These are phyloP conservation scores for Drosophila falleni DNA, from an alignment of 2,888 invertebrate genomes.

Conservation along the genomic window DNA sequence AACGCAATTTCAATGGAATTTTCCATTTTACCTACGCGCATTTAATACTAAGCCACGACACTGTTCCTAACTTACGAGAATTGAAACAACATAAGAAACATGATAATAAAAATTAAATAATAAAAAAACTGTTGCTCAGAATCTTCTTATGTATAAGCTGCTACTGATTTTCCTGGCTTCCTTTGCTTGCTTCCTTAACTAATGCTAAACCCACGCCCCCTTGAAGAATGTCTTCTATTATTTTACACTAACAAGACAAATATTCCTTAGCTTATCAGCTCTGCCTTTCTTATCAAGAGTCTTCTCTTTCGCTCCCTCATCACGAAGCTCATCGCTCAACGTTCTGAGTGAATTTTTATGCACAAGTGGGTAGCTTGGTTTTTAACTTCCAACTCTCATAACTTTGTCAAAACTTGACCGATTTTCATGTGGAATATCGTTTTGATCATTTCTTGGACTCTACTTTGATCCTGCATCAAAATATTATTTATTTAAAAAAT, in stretches of 20 bases:
- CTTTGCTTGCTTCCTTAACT: background rate
- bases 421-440: too few relatives aligned
- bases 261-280: constrained; percentile 61
- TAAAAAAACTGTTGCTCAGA: constrained; percentile 37
- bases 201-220: background rate
- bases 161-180: background rate
- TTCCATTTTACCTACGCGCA: constrained; percentile 47
- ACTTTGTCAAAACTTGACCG: too few relatives aligned
- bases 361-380: constrained; percentile 43
- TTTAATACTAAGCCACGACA: constrained; percentile 22
- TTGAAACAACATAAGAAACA: constrained; percentile 4
- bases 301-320: background rate
- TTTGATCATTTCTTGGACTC: too few relatives aligned
- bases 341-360: constrained; percentile 62
- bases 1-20: constrained; percentile 77
- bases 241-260: constrained; percentile 74
- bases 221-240: constrained; percentile 52
- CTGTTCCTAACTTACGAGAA: constrained; percentile 3
- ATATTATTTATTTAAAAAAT: too few relatives aligned
- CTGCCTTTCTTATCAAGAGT: background rate
- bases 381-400: too few relatives aligned
- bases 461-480: too few relatives aligned
- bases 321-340: constrained; percentile 40
- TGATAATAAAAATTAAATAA: constrained; percentile 45
- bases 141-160: constrained; percentile 11